Evolutionary conservation across 2,113 vertebrate genomes (phyloP).

Genomic region (Neolamprologus longior): DNA sequence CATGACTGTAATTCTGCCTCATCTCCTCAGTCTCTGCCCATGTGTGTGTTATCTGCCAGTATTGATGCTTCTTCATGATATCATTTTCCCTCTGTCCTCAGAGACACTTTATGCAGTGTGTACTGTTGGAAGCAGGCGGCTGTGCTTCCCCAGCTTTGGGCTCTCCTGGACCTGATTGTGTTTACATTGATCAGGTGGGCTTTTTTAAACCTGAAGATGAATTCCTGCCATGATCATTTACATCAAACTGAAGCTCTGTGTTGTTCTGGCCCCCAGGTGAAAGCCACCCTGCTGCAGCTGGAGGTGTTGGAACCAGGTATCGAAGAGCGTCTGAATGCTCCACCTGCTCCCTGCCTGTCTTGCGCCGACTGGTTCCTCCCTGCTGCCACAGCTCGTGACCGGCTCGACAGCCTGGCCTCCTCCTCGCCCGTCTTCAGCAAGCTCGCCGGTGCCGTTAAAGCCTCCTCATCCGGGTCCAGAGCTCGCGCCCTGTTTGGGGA

Average conservation of each 20-base stretch:
- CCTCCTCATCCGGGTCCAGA: conserved; percentile 33
- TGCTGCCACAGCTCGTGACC: conserved; percentile 58
- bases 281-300: conserved; percentile 84
- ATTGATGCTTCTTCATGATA: neutral
- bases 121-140: conserved; percentile 87
- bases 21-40: neutral
- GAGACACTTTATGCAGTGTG: conserved; percentile 88
- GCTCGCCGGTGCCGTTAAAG: conserved; percentile 68
- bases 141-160: conserved; percentile 79
- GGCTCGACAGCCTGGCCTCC: conserved; percentile 62
- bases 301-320: conserved; percentile 76
- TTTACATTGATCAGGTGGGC: conserved; percentile 86
- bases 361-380: conserved; percentile 89
- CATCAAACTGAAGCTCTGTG: neutral
- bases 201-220: neutral
- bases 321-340: conserved; percentile 74
- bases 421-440: conserved; percentile 77
- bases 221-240: neutral
- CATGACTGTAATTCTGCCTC: neutral
- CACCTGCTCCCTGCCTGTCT: conserved; percentile 75
- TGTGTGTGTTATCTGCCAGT: neutral
- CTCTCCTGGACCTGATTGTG: conserved; percentile 85
- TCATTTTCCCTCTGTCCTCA: conserved; percentile 37
- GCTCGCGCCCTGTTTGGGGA: conserved; percentile 77
- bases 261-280: conserved; percentile 54